Evolutionary conservation across 1,140 invertebrate species (phyloP).

Genomic region (Heliconius himera): DNA sequence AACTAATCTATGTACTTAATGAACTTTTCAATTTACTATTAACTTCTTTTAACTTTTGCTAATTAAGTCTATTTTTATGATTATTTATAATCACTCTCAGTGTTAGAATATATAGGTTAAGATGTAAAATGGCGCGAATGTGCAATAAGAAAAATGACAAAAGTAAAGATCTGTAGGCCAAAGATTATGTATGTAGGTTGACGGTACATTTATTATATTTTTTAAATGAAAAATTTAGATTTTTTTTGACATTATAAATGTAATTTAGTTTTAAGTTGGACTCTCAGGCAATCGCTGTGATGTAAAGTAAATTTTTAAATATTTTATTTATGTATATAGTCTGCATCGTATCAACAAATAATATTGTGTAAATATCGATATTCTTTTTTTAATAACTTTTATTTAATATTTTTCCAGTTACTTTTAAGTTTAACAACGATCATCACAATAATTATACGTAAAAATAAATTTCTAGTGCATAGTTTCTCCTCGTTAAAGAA

Average conservation of each 20-base stretch:
- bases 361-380: constrained; percentile 19
- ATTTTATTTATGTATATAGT: constrained; percentile 62
- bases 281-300: constrained; percentile 78
- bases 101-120: constrained; percentile 58
- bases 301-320: constrained; percentile 65
- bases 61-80: constrained; percentile 44
- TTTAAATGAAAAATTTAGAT: constrained; percentile 36
- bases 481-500: background rate
- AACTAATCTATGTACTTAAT: constrained; percentile 69
- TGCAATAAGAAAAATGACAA: constrained; percentile 68
- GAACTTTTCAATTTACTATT: constrained; percentile 22
- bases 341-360: constrained; percentile 25
- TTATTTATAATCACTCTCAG: constrained; percentile 61
- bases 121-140: constrained; percentile 49
- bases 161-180: constrained; percentile 75
- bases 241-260: constrained; percentile 55
- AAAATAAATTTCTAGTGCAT: background rate
- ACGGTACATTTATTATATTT: constrained; percentile 46
- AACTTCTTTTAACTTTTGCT: constrained; percentile 27
- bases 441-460: constrained; percentile 11
- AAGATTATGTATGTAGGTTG: constrained; percentile 71
- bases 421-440: background rate
- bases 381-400: background rate
- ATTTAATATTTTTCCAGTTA: constrained; percentile 1
- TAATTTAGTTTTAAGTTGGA: constrained; percentile 67